Conservation (phyloP, 1,140 invertebrate genomes). For the Panagrolaimus sp. region DNA sequence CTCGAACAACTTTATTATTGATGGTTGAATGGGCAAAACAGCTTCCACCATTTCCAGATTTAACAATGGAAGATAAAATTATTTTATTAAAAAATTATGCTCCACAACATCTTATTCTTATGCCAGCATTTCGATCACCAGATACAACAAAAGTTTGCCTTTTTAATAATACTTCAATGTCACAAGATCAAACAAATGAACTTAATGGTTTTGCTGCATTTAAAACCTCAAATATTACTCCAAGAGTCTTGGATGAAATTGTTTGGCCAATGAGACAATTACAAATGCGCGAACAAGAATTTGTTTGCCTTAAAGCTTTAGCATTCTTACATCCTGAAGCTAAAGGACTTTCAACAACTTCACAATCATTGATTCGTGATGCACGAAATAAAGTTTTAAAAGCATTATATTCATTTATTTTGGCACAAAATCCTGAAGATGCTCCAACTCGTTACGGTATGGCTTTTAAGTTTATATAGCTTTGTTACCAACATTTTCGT, state of each 20-base stretch:
- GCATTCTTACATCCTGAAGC: slow-evolving; percentile 57
- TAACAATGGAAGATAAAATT: slow-evolving; percentile 51
- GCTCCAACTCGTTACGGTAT: slow-evolving; percentile 53
- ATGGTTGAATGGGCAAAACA: slow-evolving; percentile 58
- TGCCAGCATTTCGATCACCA: slow-evolving; percentile 56
- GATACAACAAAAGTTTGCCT: slow-evolving; percentile 57
- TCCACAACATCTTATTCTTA: slow-evolving; percentile 56
- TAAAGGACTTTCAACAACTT: slow-evolving; percentile 44
- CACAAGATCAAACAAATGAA: slow-evolving; percentile 32
- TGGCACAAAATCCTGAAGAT: slow-evolving; percentile 49
- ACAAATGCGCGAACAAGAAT: slow-evolving; percentile 55
- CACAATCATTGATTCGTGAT: slow-evolving; percentile 50
- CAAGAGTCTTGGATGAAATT: slow-evolving; percentile 54
- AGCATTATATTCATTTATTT: slow-evolving; percentile 54
- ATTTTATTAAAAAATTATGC: slow-evolving; percentile 55
- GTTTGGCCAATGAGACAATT: slow-evolving; percentile 58
- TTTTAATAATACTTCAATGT: slow-evolving; percentile 55
- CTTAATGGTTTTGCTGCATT: slow-evolving; percentile 51
- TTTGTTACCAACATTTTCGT: background rate
- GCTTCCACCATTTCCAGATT: slow-evolving; percentile 40
- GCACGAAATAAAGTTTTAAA: slow-evolving; percentile 55
- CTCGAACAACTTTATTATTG: slow-evolving; percentile 48
- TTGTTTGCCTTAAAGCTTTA: slow-evolving; percentile 55
- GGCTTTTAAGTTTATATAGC: slow-evolving; percentile 1
- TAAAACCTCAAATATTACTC: slow-evolving; percentile 48